Evolutionary conservation across 2,797 vertebrate species (phyloP), one percentile per base, ranked within the genome.

Genomic region (Ambastaia sidthimunki): DNA sequence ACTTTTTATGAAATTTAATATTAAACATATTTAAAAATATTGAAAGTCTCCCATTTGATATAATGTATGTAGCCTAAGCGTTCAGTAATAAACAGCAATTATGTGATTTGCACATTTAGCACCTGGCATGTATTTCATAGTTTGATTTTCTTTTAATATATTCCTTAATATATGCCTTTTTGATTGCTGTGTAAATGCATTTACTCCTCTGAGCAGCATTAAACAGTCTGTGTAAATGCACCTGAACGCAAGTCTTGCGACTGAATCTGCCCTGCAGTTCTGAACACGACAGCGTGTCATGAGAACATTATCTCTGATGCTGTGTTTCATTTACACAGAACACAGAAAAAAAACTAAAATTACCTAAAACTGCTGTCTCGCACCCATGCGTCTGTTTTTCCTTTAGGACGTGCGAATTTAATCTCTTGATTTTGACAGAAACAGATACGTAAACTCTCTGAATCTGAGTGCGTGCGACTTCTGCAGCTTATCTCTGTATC

Each of bases 401-500:
- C 21, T 25, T 60, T 5, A 16, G 19, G 4, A 62, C 16, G 59
- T 16, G 15, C 5, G 31, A 15, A 18, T 62, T 15, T 62, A 31
- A 31, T 15, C 5, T 37, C 37, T 37, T 19, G 31, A 7, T 77
- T 31, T 60, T 37, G 34, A n/a, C 74, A 18, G 23, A 37, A 31
- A 77, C 54, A 21, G 9, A 9, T 37, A 4, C 5, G 16, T 48
- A 65, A 54, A 60, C 28, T 65, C 28, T 63, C 25, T 31, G 28
- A 41, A 41, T 25, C 7, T 37, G 7, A 75, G 25, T 16, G 31
- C 52, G 48, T 54, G 28, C 6, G 52, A 15, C 65, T 60, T 21
- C 55, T 48, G 19, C 52, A 60, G 34, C 63, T 59, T 80, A 19
- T 63, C 28, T 60, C 50, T 57, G 31, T 59, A 47, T n/a, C 67